phyloP scores from a whole-genome alignment of 2,113 vertebrate species.

The Tiliqua scincoides region DNA sequence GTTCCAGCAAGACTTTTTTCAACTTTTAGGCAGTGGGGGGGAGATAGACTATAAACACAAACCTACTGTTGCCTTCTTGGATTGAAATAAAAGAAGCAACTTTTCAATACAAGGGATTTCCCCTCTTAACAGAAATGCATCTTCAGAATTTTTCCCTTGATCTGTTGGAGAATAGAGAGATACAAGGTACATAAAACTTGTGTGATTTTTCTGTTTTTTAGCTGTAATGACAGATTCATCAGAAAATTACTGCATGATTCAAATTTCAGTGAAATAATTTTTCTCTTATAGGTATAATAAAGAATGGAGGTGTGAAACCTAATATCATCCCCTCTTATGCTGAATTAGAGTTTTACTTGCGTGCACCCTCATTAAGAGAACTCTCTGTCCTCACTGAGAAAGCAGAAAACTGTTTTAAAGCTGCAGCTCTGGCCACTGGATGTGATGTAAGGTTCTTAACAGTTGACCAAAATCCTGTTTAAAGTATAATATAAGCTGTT shows the following conservation, averaged over 20 bases:
- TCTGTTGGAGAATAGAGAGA: background rate
- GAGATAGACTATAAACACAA: background rate
- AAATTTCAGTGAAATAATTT: constrained; percentile 28
- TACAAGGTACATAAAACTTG: background rate
- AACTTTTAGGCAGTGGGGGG: background rate
- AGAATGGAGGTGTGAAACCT: constrained; percentile 87
- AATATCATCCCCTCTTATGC: constrained; percentile 90
- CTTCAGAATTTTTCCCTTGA: background rate
- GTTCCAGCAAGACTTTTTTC: background rate
- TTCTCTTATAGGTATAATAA: constrained; percentile 84
- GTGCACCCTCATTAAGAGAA: constrained; percentile 81
- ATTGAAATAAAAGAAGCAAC: background rate
- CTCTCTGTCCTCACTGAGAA: constrained; percentile 82
- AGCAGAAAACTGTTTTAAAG: constrained; percentile 86
- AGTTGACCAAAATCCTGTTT: background rate
- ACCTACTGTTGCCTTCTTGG: background rate
- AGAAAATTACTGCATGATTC: background rate
- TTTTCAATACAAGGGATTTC: constrained; percentile 14
- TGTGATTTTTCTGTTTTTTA: background rate
- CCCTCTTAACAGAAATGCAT: background rate
- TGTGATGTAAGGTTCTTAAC: constrained; percentile 79
- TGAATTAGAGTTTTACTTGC: constrained; percentile 85
- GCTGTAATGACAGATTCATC: background rate
- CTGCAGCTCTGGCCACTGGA: constrained; percentile 86
- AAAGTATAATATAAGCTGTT: background rate